Percentiles rank a stretch among this genome's conserved stretches.
Evolutionary conservation across 2,113 vertebrate genomes (phyloP).

Genomic region (Gymnobelideus leadbeateri): DNA sequence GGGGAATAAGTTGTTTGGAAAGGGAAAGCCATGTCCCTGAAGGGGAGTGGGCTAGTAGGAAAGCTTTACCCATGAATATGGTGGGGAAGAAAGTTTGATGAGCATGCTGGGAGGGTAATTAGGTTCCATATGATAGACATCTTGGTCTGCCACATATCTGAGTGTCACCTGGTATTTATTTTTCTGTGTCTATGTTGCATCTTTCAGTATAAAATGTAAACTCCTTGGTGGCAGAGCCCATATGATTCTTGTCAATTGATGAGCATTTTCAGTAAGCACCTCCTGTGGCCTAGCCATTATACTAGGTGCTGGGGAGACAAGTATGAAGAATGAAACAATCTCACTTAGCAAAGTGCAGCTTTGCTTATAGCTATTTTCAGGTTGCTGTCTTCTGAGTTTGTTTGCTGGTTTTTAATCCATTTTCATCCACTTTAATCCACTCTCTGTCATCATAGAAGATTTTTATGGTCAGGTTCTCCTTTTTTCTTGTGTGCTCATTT

Average conservation of each 20-base stretch:
- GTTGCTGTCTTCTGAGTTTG: no score
- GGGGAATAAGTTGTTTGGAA: background rate
- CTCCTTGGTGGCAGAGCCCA: background rate
- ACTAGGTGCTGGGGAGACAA: background rate
- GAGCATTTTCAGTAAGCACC: background rate
- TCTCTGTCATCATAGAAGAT: no score
- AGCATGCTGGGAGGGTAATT: background rate
- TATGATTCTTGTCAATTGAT: background rate
- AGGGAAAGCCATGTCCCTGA: background rate
- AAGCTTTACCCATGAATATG: background rate
- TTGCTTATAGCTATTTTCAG: no score
- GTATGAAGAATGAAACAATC: background rate
- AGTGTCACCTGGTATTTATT: background rate
- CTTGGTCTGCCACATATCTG: background rate
- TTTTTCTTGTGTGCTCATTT: no score
- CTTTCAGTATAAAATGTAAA: background rate
- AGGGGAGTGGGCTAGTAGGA: background rate
- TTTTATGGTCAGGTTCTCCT: no score
- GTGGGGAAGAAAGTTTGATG: background rate
- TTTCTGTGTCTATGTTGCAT: no score
- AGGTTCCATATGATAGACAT: background rate
- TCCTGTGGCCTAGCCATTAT: background rate
- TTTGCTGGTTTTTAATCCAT: no score
- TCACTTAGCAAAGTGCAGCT: background rate
- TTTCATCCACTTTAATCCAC: no score